phyloP scores from a whole-genome alignment of 2,888 invertebrate genomes.

The Amphipoea oculea region DNA sequence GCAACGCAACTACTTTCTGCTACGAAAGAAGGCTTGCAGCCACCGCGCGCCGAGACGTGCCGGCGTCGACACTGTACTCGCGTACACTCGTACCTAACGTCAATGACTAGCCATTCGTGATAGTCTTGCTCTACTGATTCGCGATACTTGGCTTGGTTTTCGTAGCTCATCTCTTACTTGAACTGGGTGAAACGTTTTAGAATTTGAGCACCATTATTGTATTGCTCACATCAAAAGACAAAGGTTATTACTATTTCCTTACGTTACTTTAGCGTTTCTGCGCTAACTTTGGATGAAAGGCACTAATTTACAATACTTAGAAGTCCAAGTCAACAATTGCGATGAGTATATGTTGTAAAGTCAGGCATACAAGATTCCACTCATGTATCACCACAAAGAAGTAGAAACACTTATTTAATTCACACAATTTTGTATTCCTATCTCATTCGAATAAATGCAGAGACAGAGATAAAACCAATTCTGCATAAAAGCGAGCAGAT shows the following conservation, averaged over 20 bases:
- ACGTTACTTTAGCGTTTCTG: slow-evolving; percentile 43
- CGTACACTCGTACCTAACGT: slow-evolving; percentile 47
- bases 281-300: slow-evolving; percentile 47
- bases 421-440: slow-evolving; percentile 79
- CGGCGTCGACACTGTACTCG: slow-evolving; percentile 42
- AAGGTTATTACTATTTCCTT: slow-evolving; percentile 40
- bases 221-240: slow-evolving; percentile 38
- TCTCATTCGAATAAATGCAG: slow-evolving; percentile 89
- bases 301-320: slow-evolving; percentile 58
- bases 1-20: slow-evolving; percentile 84
- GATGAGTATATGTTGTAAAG: slow-evolving; percentile 72
- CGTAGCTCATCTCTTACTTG: slow-evolving; percentile 58
- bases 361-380: slow-evolving; percentile 69
- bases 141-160: slow-evolving; percentile 62
- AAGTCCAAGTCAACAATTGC: slow-evolving; percentile 67
- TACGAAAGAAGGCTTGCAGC: slow-evolving; percentile 85
- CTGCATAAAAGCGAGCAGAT: slow-evolving; percentile 77
- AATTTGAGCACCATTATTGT: slow-evolving; percentile 48
- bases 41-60: slow-evolving; percentile 50
- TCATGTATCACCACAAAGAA: slow-evolving; percentile 65
- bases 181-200: slow-evolving; percentile 46
- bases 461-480: slow-evolving; percentile 82
- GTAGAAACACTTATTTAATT: slow-evolving; percentile 68
- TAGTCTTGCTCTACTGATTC: slow-evolving; percentile 73
- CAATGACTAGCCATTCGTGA: slow-evolving; percentile 78